A percentile compares a stretch with the other conserved stretches of the same genome.
Conservation (phyloP, 2,888 invertebrate species). For the Drosophila hamatofila region DNA sequence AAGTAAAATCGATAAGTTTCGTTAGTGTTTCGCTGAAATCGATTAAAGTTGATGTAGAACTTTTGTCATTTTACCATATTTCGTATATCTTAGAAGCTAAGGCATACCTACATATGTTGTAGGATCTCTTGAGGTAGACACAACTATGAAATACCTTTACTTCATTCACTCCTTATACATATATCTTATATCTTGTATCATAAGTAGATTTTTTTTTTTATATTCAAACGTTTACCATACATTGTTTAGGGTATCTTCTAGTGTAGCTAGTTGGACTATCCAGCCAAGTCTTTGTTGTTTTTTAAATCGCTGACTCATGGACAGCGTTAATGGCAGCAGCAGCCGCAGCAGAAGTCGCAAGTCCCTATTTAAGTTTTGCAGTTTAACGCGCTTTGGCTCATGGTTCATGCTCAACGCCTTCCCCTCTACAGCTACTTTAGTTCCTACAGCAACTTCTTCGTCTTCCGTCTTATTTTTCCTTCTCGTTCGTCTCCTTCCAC, state of each 20-base stretch:
- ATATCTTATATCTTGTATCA: too few species aligned
- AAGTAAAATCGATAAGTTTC: not conserved
- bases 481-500: too few species aligned
- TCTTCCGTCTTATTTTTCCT: not conserved
- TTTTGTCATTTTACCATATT: too few species aligned
- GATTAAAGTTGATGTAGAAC: not conserved
- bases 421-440: not conserved
- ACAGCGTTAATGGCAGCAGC: slow-evolving; percentile 41
- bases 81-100: too few species aligned
- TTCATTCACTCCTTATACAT: too few species aligned
- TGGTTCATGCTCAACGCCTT: slow-evolving; percentile 23
- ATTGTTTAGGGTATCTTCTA: not conserved
- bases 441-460: too few species aligned
- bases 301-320: slow-evolving; percentile 62
- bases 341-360: slow-evolving; percentile 9
- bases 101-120: too few species aligned
- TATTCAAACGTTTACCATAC: too few species aligned
- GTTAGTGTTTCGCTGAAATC: not conserved
- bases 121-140: too few species aligned
- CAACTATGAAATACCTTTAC: too few species aligned
- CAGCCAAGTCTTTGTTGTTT: not conserved
- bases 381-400: slow-evolving; percentile 32
- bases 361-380: slow-evolving; percentile 32
- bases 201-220: too few species aligned
- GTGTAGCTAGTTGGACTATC: not conserved